Conservation (phyloP, 2,797 vertebrate genomes). For the Acomys russatus region DNA sequence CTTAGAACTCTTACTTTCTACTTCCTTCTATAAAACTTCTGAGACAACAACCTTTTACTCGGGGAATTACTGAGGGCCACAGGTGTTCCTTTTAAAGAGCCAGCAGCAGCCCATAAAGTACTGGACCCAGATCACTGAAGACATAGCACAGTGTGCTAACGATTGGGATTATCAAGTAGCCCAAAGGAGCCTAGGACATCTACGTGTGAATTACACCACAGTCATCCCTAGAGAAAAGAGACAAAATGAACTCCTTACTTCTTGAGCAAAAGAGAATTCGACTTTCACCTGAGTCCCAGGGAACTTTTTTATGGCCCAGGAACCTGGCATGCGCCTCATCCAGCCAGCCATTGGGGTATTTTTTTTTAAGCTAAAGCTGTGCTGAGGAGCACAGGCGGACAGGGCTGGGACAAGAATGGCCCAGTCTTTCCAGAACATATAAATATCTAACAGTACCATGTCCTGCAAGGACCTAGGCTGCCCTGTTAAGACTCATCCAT, state of each 20-base stretch:
- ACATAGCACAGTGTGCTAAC: neutral
- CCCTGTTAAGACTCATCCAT: neutral
- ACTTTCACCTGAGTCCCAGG: neutral
- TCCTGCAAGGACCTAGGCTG: neutral
- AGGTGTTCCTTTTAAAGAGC: neutral
- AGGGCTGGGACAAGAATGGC: neutral
- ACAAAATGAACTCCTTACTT: neutral
- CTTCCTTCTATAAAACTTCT: neutral
- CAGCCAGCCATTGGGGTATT: neutral
- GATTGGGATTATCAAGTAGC: neutral
- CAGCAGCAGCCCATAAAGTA: neutral
- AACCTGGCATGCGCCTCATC: neutral
- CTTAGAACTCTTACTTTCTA: neutral
- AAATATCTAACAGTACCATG: neutral
- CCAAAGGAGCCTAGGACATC: neutral
- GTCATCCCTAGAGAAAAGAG: neutral
- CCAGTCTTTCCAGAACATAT: neutral
- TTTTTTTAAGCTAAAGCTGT: accelerated
- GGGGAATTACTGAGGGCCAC: neutral
- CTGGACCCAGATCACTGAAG: neutral
- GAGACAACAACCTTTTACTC: neutral
- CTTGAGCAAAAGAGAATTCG: neutral
- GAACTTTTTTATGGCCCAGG: neutral
- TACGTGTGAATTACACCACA: neutral
- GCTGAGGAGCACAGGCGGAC: accelerated